Percentiles rank a stretch among this genome's conserved stretches.
phyloP scores from a whole-genome alignment of 2,797 vertebrate species.

The Hipposideros larvatus region DNA sequence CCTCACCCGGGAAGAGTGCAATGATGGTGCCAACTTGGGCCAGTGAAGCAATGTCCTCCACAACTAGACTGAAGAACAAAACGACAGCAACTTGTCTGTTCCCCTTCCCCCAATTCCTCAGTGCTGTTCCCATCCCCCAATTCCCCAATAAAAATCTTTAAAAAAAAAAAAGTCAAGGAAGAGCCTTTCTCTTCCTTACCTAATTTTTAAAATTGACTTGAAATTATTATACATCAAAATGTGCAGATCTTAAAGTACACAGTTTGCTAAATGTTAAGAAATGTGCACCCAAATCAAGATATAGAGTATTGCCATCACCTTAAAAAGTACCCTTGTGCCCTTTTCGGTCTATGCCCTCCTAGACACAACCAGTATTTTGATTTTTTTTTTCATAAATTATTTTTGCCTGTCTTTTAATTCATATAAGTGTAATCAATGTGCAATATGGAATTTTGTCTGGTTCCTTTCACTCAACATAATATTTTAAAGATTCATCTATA shows the following conservation, averaged over 20 bases:
- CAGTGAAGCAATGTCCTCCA: too few species aligned
- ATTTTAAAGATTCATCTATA: background rate
- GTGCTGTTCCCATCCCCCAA: too few species aligned
- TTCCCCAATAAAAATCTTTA: too few species aligned
- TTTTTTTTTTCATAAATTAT: background rate
- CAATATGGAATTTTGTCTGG: background rate
- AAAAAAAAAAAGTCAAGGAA: too few species aligned
- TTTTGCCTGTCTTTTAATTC: background rate
- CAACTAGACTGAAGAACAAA: too few species aligned
- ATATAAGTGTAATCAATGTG: background rate
- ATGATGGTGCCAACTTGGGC: too few species aligned
- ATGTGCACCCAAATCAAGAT: background rate
- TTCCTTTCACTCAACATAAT: constrained; percentile 18
- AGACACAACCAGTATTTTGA: background rate
- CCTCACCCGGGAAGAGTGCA: too few species aligned
- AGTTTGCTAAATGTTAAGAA: background rate
- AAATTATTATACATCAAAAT: background rate
- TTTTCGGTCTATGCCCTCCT: background rate
- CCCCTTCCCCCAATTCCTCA: too few species aligned
- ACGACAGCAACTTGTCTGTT: too few species aligned
- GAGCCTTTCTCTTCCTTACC: background rate
- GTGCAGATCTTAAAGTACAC: background rate
- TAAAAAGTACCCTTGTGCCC: background rate
- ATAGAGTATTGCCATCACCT: background rate
- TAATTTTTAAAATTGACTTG: background rate